Conservation (phyloP, 2,888 invertebrate species). For the Hermodice carunculata region DNA sequence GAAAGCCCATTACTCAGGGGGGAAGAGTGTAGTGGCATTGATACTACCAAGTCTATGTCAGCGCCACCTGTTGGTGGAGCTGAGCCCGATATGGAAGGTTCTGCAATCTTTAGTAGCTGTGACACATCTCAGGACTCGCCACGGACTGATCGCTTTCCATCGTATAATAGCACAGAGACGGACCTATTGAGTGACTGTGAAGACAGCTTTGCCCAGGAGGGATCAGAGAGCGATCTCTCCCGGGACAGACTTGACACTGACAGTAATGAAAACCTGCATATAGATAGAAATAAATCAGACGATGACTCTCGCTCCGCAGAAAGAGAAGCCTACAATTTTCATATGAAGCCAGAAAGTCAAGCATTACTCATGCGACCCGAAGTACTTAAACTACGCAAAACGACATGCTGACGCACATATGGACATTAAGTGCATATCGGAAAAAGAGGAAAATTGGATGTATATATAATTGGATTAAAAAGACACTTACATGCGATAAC, state of each 20-base stretch:
- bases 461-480: no score
- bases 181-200: constrained; percentile 16
- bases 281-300: background rate
- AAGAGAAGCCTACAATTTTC: constrained; percentile 4
- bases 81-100: no score
- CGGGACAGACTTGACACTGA: constrained; percentile 1
- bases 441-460: no score
- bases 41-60: no score
- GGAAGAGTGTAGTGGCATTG: no score
- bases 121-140: no score
- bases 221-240: background rate
- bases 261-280: background rate
- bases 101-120: no score
- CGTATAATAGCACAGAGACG: constrained; percentile 24
- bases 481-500: no score
- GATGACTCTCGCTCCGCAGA: background rate
- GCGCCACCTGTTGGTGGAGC: no score
- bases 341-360: constrained; percentile 23
- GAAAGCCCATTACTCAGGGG: no score
- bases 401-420: constrained; percentile 18
- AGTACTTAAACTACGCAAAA: constrained; percentile 23
- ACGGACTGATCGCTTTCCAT: constrained; percentile 8
- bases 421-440: background rate
- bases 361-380: constrained; percentile 24
- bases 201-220: constrained; percentile 1